Conservation (phyloP, 2,113 vertebrate species). For the Xenotilapia caudafasciata region DNA sequence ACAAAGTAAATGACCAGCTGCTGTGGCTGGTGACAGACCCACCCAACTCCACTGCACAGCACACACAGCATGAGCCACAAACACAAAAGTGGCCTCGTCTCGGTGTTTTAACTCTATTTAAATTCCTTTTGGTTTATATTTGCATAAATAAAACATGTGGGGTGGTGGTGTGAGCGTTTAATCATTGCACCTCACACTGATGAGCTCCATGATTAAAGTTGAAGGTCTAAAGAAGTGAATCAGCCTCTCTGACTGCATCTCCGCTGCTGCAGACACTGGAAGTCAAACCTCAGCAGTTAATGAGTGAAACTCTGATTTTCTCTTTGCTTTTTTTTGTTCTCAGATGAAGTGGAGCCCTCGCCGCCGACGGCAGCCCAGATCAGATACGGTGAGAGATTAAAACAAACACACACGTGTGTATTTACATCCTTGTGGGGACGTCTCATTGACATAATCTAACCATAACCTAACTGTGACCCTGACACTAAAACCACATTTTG, state of each 20-base stretch:
- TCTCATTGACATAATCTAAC: too few relatives aligned
- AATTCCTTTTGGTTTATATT: background rate
- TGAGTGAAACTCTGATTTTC: background rate
- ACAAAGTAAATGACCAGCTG: background rate
- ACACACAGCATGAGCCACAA: rapidly evolving
- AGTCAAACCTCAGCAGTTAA: background rate
- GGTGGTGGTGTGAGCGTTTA: background rate
- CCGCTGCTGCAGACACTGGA: background rate
- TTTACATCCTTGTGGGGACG: background rate
- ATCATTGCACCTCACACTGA: rapidly evolving
- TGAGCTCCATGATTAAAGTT: background rate
- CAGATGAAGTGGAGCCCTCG: constrained; percentile 49
- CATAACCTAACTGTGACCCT: too few relatives aligned
- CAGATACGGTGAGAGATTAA: constrained; percentile 59
- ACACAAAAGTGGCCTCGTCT: background rate
- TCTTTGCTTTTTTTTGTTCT: background rate
- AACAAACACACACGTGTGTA: background rate
- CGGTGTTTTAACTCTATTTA: rapidly evolving
- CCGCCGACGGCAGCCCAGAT: constrained; percentile 56
- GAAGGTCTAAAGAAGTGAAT: background rate
- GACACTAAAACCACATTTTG: too few relatives aligned
- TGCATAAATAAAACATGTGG: background rate
- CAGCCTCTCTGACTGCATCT: background rate
- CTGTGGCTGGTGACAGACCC: background rate
- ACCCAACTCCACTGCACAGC: background rate